Evolutionary conservation across 2,113 vertebrate genomes (phyloP).

Genomic region (Lichenostomus cassidix): DNA sequence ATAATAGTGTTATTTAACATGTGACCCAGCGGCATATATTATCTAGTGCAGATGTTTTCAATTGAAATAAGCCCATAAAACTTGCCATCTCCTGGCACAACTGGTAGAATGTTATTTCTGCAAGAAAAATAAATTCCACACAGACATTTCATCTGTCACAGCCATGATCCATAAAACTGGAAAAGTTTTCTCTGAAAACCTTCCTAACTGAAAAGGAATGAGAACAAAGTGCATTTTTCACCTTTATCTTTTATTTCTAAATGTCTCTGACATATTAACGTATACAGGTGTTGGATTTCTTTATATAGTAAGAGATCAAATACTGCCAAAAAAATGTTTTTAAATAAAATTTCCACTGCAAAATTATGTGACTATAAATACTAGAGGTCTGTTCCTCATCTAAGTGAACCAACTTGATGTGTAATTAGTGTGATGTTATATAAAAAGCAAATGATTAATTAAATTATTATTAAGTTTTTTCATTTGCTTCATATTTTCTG

Average conservation of each 20-base stretch:
- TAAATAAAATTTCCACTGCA: background rate
- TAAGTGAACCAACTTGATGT: background rate
- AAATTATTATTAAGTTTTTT: background rate
- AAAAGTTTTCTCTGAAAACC: slow-evolving; percentile 10
- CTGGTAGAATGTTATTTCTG: slow-evolving; percentile 29
- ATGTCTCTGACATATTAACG: background rate
- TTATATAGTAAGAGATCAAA: background rate
- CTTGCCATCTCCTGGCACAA: slow-evolving; percentile 29
- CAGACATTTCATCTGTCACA: slow-evolving; percentile 34
- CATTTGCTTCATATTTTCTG: background rate
- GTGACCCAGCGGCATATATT: slow-evolving; percentile 3
- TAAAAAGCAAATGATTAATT: slow-evolving; percentile 27
- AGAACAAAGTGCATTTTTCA: background rate
- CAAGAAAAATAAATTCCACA: slow-evolving; percentile 49
- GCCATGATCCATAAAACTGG: slow-evolving; percentile 23
- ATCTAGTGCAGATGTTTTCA: slow-evolving; percentile 51
- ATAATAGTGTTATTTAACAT: slow-evolving; percentile 44
- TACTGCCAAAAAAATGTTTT: background rate
- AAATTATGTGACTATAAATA: background rate
- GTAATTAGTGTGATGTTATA: background rate
- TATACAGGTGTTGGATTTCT: background rate
- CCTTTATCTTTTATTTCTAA: slow-evolving; percentile 19
- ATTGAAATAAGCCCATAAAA: slow-evolving; percentile 34
- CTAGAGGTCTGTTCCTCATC: background rate
- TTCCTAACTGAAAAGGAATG: background rate